Evolutionary conservation across 1,140 invertebrate genomes (phyloP).

Genomic region (Nasonia vitripennis): DNA sequence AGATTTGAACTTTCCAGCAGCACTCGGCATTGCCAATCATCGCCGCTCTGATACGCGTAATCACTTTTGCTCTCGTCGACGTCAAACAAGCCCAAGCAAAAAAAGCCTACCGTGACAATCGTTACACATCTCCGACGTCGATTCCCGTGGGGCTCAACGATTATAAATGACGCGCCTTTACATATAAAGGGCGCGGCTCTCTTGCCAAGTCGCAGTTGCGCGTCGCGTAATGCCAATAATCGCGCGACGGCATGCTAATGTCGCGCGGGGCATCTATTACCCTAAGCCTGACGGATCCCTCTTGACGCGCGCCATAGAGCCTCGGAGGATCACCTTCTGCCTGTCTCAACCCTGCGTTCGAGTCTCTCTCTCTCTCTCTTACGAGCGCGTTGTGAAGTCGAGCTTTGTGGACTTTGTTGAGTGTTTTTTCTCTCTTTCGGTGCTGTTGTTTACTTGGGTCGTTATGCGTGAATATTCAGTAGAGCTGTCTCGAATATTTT

Average conservation of each 20-base stretch:
- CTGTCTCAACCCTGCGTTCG: neutral
- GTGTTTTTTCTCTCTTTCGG: no score
- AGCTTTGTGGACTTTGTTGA: no score
- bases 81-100: neutral
- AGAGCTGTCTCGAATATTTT: no score
- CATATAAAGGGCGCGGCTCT: neutral
- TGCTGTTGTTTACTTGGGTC: no score
- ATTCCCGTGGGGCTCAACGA: conserved; percentile 53
- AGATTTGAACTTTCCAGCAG: neutral
- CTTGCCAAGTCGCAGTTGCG: conserved; percentile 51
- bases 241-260: conserved; percentile 71
- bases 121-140: neutral
- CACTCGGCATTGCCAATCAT: neutral
- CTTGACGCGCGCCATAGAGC: conserved; percentile 58
- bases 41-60: neutral
- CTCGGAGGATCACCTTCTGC: conserved; percentile 1
- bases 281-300: conserved; percentile 71
- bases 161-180: conserved; percentile 70
- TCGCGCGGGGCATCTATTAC: conserved; percentile 71
- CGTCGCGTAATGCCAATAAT: conserved; percentile 70
- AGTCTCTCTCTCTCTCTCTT: neutral
- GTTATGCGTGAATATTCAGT: no score
- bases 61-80: neutral
- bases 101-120: conserved; percentile 28
- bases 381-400: no score